phyloP scores from a whole-genome alignment of 2,888 invertebrate species.

The Drosophila atripex region DNA sequence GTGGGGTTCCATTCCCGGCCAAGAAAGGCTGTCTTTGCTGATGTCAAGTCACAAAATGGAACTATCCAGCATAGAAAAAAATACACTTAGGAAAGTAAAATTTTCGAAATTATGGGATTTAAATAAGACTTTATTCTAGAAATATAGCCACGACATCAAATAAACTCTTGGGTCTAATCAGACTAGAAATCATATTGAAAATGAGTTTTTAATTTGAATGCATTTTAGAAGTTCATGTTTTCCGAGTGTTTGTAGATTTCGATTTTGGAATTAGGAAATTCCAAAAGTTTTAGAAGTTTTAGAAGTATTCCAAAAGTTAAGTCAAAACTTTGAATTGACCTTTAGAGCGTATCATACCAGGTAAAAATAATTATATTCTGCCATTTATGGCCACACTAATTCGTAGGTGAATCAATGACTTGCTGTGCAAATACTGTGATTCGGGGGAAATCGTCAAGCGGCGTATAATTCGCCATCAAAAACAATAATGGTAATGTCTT shows the following conservation, averaged over 20 bases:
- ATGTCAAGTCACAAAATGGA: conserved; percentile 17
- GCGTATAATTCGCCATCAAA: conserved; percentile 45
- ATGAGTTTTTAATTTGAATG: no score
- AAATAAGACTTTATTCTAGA: not conserved
- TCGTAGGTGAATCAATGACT: conserved; percentile 58
- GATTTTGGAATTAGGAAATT: no score
- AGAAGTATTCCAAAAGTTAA: no score
- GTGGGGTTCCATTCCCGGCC: conserved; percentile 23
- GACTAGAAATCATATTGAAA: no score
- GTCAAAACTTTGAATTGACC: not conserved
- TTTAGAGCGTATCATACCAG: conserved; percentile 33
- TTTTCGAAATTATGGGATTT: not conserved
- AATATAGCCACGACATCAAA: no score
- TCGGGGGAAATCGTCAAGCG: conserved; percentile 60
- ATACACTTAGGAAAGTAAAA: conserved; percentile 1
- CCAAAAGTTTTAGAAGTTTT: no score
- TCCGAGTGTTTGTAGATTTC: no score
- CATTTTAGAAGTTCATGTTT: no score
- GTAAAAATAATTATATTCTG: conserved; percentile 47
- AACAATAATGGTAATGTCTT: conserved; percentile 52
- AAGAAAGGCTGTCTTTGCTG: conserved; percentile 16
- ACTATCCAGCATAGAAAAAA: not conserved
- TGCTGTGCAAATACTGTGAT: conserved; percentile 57
- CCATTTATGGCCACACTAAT: conserved; percentile 62
- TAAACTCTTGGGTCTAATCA: no score